These are phyloP conservation scores for Upupa epops DNA, from an alignment of 2,113 vertebrate species.

Conservation along the genomic window DNA sequence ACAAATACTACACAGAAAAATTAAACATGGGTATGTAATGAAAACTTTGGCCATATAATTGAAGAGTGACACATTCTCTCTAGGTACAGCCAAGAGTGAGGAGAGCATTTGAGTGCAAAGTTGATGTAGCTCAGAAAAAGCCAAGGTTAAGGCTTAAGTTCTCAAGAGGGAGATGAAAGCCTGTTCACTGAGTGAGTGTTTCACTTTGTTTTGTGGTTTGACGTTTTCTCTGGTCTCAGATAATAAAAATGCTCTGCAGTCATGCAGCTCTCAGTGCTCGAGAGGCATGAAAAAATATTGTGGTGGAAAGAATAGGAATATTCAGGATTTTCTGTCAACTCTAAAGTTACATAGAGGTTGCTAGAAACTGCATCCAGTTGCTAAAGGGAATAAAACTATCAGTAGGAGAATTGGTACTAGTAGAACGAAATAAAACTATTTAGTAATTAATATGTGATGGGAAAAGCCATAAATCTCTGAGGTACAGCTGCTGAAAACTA, in stretches of 20 bases:
- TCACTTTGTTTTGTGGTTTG: not conserved
- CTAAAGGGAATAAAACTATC: not conserved
- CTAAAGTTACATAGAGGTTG: not conserved
- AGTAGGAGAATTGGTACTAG: not conserved
- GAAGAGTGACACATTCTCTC: rapidly evolving
- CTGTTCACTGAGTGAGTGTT: not conserved
- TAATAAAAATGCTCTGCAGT: not conserved
- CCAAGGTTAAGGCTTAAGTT: not conserved
- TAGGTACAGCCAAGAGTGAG: rapidly evolving
- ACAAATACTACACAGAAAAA: not conserved
- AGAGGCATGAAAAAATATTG: not conserved
- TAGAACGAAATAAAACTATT: not conserved
- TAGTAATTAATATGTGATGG: not conserved
- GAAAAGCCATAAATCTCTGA: not conserved
- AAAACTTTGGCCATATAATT: rapidly evolving
- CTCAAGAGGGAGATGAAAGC: conserved; percentile 44
- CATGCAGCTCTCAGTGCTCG: not conserved
- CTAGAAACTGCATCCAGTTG: not conserved
- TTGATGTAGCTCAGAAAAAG: not conserved
- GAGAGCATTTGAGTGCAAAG: not conserved
- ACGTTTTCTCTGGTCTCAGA: not conserved
- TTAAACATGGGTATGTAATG: not conserved
- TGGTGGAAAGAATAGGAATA: not conserved
- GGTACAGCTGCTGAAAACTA: not conserved
- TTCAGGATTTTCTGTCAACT: not conserved